A percentile compares a stretch with the other conserved stretches of the same genome.
These are phyloP conservation scores for Muscidifurax raptorellus DNA, from an alignment of 1,140 invertebrate genomes.

Conservation along the genomic window DNA sequence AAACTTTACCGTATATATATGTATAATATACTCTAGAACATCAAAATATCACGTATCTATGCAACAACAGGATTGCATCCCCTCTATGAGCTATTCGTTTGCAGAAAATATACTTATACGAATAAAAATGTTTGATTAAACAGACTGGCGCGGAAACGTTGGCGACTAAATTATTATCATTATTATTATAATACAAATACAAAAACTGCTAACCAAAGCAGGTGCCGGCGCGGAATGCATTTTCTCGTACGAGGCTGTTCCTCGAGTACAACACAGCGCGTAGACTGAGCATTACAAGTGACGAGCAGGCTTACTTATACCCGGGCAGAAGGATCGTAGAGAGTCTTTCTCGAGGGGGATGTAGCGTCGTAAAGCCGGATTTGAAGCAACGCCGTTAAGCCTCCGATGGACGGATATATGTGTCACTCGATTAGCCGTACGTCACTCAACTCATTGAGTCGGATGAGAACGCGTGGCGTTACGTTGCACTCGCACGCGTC, in stretches of 20 bases:
- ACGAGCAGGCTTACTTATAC: conserved; percentile 32
- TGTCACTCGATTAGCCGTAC: conserved; percentile 36
- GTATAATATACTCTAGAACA: background rate
- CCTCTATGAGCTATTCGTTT: background rate
- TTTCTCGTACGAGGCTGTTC: conserved; percentile 5
- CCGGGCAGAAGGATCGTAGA: background rate
- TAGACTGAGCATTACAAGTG: conserved; percentile 24
- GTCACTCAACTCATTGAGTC: conserved; percentile 24
- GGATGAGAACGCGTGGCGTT: background rate
- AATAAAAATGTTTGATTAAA: conserved; percentile 13
- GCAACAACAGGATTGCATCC: conserved; percentile 1
- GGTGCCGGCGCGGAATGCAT: conserved; percentile 37
- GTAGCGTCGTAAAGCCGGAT: background rate
- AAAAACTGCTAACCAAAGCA: conserved; percentile 43
- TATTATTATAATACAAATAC: background rate
- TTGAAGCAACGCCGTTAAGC: background rate
- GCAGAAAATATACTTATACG: conserved; percentile 10
- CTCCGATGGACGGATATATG: conserved; percentile 7
- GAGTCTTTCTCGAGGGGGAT: background rate
- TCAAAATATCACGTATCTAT: background rate
- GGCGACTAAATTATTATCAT: background rate
- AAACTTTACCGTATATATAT: background rate
- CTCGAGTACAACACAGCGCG: background rate
- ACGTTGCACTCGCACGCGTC: background rate
- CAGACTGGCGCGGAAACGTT: background rate